Percentiles rank a stretch among this genome's conserved stretches.
These are phyloP conservation scores for Trochalopteron elliotii DNA, from an alignment of 2,113 vertebrate species.

Conservation along the genomic window DNA sequence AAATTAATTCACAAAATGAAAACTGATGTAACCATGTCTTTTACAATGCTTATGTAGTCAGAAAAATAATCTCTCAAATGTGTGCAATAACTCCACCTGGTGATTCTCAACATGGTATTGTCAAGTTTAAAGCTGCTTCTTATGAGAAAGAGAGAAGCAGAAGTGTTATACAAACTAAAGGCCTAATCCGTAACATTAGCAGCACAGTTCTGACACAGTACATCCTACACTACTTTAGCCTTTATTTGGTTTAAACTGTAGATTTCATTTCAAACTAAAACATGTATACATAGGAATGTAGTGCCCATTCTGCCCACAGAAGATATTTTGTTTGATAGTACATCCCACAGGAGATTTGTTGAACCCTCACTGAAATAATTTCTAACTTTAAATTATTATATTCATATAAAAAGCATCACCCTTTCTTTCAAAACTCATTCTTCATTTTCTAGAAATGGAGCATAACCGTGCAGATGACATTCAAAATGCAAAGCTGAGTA, in stretches of 20 bases:
- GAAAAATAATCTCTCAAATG: conserved; percentile 5
- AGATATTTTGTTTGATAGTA: background rate
- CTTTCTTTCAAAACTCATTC: background rate
- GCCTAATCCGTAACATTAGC: background rate
- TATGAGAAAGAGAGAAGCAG: background rate
- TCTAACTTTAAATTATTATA: background rate
- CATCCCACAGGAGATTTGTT: background rate
- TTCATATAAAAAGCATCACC: background rate
- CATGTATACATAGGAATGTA: background rate
- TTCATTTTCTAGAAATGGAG: background rate
- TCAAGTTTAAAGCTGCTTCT: background rate
- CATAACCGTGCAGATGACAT: background rate
- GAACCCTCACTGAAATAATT: background rate
- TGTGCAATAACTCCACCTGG: conserved; percentile 60
- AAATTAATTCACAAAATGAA: background rate
- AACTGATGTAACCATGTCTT: background rate
- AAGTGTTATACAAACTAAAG: background rate
- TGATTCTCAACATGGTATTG: conserved; percentile 19
- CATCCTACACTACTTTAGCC: background rate
- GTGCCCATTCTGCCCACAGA: background rate
- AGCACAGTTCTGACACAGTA: background rate
- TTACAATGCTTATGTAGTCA: background rate
- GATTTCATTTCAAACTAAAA: background rate
- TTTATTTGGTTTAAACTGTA: background rate
- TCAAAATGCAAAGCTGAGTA: background rate